Conservation (phyloP, 1,140 invertebrate genomes). For the Brachionus paranguensis region DNA sequence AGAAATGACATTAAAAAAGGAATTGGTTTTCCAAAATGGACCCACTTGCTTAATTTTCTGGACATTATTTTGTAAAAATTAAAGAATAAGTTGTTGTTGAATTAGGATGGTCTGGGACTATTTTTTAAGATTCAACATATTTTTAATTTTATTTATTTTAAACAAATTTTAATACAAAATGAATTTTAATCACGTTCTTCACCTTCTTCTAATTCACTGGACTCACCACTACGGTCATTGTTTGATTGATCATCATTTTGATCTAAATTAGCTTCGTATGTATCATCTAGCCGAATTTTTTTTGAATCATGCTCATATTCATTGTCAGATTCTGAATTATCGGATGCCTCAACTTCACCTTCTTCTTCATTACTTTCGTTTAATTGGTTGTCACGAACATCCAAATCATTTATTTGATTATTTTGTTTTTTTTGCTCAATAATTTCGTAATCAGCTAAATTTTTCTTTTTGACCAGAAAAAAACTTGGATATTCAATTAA, state of each 20-base stretch:
- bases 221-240: background rate
- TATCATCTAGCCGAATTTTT: background rate
- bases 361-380: background rate
- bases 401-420: background rate
- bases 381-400: too few relatives aligned
- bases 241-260: conserved; percentile 24
- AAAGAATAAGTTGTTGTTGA: too few relatives aligned
- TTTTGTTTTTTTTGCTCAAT: background rate
- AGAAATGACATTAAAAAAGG: too few relatives aligned
- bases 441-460: conserved; percentile 18
- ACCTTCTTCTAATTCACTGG: conserved; percentile 22
- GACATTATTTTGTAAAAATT: too few relatives aligned
- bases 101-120: background rate
- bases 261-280: background rate
- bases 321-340: background rate
- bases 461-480: background rate
- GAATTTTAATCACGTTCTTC: conserved; percentile 30
- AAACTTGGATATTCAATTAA: conserved; percentile 29
- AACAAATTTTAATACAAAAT: background rate
- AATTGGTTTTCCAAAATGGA: too few relatives aligned
- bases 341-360: background rate
- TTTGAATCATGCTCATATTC: background rate
- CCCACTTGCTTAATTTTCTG: too few relatives aligned
- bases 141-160: background rate
- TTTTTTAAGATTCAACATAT: background rate